These are phyloP conservation scores for Tinamus major DNA, from an alignment of 2,797 vertebrate species.

Conservation along the genomic window DNA sequence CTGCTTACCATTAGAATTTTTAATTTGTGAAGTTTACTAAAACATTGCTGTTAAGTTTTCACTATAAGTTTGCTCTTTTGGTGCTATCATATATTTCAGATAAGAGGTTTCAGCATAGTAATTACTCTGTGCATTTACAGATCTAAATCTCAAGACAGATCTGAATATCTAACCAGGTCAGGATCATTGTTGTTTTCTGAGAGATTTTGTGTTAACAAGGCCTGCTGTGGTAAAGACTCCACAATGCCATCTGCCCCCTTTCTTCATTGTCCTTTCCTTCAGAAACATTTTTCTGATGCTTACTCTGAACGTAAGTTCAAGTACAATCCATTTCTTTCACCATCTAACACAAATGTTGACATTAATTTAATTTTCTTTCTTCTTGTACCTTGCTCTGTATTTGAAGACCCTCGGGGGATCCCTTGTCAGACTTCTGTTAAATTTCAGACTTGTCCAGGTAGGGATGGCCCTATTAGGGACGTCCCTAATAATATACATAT, in stretches of 20 bases:
- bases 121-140: not conserved
- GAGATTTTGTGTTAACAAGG: not conserved
- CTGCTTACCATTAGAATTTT: not conserved
- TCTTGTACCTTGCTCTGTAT: not conserved
- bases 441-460: not conserved
- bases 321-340: not conserved
- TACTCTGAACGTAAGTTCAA: not conserved
- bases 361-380: not conserved
- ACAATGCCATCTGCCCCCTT: not conserved
- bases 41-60: not conserved
- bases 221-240: fast-evolving
- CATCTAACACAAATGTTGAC: not conserved
- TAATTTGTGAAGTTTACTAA: not conserved
- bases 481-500: not conserved
- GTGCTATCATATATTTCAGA: not conserved
- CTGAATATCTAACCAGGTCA: not conserved
- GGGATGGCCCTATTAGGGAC: not conserved
- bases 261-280: not conserved
- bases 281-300: not conserved
- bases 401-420: not conserved
- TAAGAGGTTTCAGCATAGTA: not conserved
- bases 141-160: not conserved
- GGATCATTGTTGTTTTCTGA: not conserved
- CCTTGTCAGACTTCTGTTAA: not conserved
- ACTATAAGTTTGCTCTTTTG: not conserved